These are phyloP conservation scores for Standfussiana lucernea DNA, from an alignment of 2,888 invertebrate species.

Conservation along the genomic window DNA sequence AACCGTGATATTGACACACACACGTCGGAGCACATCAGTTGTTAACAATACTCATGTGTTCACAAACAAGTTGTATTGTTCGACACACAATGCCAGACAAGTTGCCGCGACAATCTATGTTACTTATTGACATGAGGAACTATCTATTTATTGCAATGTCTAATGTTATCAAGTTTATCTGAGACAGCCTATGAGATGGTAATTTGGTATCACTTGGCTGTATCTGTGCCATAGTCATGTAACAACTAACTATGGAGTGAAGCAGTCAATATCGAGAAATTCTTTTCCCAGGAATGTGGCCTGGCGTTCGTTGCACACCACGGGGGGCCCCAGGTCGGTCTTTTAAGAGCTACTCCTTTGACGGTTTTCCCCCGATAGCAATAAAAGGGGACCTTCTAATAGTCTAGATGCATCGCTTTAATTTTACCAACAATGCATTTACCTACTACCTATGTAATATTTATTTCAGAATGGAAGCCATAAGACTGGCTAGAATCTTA, in stretches of 20 bases:
- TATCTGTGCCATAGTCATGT: too few relatives aligned
- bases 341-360: background rate
- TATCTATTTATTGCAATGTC: background rate
- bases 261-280: background rate
- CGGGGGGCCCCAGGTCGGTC: background rate
- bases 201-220: background rate
- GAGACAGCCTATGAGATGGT: background rate
- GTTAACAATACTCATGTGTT: background rate
- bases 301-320: background rate
- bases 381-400: background rate
- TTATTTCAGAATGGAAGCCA: background rate
- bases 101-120: conserved; percentile 40
- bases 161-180: background rate
- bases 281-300: background rate
- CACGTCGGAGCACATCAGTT: conserved; percentile 8
- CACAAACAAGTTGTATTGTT: conserved; percentile 32
- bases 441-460: background rate
- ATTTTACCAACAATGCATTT: too few relatives aligned
- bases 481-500: background rate
- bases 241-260: background rate
- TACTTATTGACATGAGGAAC: conserved; percentile 9
- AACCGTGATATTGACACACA: background rate
- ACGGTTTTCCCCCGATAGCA: background rate
- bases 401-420: background rate
- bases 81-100: conserved; percentile 41